Base-by-base conservation (phyloP, 2,888 invertebrate species). In the Julus scandinavius region DNA sequence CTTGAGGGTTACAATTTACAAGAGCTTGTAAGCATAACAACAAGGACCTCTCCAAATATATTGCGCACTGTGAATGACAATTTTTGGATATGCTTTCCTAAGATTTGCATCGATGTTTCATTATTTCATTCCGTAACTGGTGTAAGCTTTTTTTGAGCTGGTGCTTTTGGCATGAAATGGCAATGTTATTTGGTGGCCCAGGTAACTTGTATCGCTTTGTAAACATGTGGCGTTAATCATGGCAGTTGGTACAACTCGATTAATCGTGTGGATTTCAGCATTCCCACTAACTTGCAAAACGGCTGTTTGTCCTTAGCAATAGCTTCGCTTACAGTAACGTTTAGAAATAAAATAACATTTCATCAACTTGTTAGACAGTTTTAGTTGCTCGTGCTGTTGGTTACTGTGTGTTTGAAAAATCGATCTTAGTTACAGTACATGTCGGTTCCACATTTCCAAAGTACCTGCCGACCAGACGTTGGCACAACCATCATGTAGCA, bases 171-270 rank as follows among this genome's bases (percentile, higher is more conserved):
- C 80, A 80, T 80, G 38, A 29, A 80, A 72, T 72, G 29, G 72
- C 72, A 29, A 9, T 29, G 72, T 29, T 72, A 20, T 80, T 15
- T 80, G 29, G 38, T 80, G 80, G 38, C 38, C 13, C 38, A 80
- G 80, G 15, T 80, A 15, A 63, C 4, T 38, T 80, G 38, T 29
- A 4, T 15, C 20, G 72, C 38, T 80, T 38, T 80, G 38, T 29
- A 80, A 80, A 29, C 7, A 80, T 80, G 80, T 80, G 80, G 80
- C 80, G 80, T 80, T 80, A 80, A 80, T 38, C 80, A 80, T 80
- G 38, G 80, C 29, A 80, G 80, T 80, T 80, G 80, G 80, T 80
- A 38, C 11, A 11, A 80, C 45, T 45, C 45, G 20, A 11, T 72
- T 29, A 72, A n/a, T 54, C 54, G 17, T 54, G 54, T 54, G 54